These are phyloP conservation scores for Eristalis pertinax DNA, from an alignment of 2,888 invertebrate species.

Conservation along the genomic window DNA sequence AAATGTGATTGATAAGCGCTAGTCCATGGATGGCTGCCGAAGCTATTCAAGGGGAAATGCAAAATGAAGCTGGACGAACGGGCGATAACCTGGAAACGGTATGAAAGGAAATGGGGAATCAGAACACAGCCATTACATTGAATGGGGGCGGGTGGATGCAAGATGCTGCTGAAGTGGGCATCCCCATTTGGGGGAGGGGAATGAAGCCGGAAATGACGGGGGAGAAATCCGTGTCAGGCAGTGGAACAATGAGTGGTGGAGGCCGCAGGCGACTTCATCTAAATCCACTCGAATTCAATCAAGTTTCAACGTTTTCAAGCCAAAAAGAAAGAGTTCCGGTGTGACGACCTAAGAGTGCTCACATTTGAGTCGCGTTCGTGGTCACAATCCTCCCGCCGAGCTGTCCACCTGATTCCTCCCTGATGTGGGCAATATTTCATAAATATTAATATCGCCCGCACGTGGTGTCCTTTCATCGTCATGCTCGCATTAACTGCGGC, in stretches of 20 bases:
- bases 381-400: not conserved
- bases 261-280: too few relatives aligned
- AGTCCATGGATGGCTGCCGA: slow-evolving; percentile 9
- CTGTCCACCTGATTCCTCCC: slow-evolving; percentile 51
- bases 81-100: slow-evolving; percentile 36
- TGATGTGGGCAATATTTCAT: slow-evolving; percentile 50
- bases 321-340: too few relatives aligned
- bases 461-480: slow-evolving; percentile 48
- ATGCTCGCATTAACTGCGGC: not conserved
- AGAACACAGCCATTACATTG: slow-evolving; percentile 28
- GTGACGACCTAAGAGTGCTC: too few relatives aligned
- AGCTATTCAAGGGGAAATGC: slow-evolving; percentile 14
- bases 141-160: not conserved
- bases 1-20: slow-evolving; percentile 69
- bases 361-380: not conserved
- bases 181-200: slow-evolving; percentile 41
- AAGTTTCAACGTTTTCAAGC: too few relatives aligned
- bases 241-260: slow-evolving; percentile 21
- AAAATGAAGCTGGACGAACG: not conserved
- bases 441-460: slow-evolving; percentile 62
- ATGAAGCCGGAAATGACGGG: slow-evolving; percentile 28
- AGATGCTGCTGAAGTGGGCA: slow-evolving; percentile 22
- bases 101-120: slow-evolving; percentile 13
- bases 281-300: too few relatives aligned
- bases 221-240: slow-evolving; percentile 56